Evolutionary conservation across 2,797 vertebrate species (phyloP).

Genomic region (Epinephelus awoara): DNA sequence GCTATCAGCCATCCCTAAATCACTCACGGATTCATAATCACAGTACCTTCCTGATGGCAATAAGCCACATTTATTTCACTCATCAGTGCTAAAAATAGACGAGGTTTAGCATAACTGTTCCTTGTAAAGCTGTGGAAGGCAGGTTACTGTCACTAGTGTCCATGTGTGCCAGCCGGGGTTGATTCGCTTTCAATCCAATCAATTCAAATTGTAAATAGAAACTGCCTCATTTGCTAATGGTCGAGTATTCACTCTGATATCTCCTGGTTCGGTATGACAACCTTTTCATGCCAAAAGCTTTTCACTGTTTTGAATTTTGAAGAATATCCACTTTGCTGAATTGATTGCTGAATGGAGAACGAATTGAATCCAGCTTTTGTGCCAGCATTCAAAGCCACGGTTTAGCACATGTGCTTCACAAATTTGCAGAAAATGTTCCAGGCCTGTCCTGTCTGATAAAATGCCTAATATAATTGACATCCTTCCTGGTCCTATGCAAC

Average conservation of each 20-base stretch:
- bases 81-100: constrained; percentile 64
- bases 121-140: constrained; percentile 27
- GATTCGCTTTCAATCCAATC: constrained; percentile 64
- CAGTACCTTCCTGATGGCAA: constrained; percentile 56
- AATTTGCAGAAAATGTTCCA: constrained; percentile 53
- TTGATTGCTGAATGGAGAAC: constrained; percentile 61
- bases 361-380: constrained; percentile 65
- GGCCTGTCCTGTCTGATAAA: constrained; percentile 62
- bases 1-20: constrained; percentile 59
- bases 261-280: constrained; percentile 48
- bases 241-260: constrained; percentile 46
- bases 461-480: constrained; percentile 50
- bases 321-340: constrained; percentile 64
- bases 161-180: constrained; percentile 31
- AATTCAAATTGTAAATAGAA: constrained; percentile 60
- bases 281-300: constrained; percentile 56
- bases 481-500: constrained; percentile 36
- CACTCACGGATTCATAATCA: constrained; percentile 61
- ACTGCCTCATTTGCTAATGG: constrained; percentile 64
- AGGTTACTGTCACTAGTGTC: constrained; percentile 51
- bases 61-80: constrained; percentile 64
- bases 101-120: constrained; percentile 43
- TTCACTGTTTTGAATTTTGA: constrained; percentile 53
- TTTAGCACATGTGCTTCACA: constrained; percentile 48
- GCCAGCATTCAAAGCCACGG: constrained; percentile 52